A percentile compares a stretch with the other conserved stretches of the same genome.
phyloP scores from a whole-genome alignment of 2,797 vertebrate species.

The Apogon talboti region DNA sequence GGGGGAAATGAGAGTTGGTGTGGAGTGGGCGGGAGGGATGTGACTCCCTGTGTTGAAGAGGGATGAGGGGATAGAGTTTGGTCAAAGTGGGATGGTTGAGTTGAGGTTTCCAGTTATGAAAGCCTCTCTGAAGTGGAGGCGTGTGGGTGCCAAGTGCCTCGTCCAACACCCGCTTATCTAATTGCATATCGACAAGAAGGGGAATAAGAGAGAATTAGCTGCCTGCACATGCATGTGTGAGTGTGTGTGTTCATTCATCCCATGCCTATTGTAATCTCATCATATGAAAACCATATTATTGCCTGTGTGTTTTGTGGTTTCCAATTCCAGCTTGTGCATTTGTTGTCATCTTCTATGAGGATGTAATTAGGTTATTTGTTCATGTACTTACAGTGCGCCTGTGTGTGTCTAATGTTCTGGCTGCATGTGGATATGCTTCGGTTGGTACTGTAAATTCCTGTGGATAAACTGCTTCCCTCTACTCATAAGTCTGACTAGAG shows the following conservation, averaged over 20 bases:
- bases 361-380: conserved; percentile 49
- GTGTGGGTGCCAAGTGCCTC: conserved; percentile 73
- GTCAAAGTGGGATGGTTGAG: conserved; percentile 60
- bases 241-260: conserved; percentile 36
- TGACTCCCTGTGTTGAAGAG: conserved; percentile 50
- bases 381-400: conserved; percentile 21
- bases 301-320: conserved; percentile 58
- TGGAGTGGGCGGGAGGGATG: conserved; percentile 57
- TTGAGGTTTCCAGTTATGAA: conserved; percentile 61
- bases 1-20: conserved; percentile 38
- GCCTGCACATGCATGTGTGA: conserved; percentile 16
- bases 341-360: conserved; percentile 29
- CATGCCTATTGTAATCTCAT: conserved; percentile 41
- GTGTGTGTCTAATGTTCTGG: not conserved
- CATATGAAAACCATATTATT: conserved; percentile 60
- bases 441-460: conserved; percentile 16
- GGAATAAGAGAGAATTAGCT: conserved; percentile 45
- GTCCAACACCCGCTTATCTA: conserved; percentile 67
- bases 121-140: conserved; percentile 72
- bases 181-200: conserved; percentile 61
- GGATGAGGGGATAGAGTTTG: conserved; percentile 55
- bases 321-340: not conserved
- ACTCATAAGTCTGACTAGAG: conserved; percentile 15
- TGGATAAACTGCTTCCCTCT: conserved; percentile 10
- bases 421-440: conserved; percentile 1